These are phyloP conservation scores for Lacerta viridis DNA, from an alignment of 2,797 vertebrate genomes.

Conservation along the genomic window DNA sequence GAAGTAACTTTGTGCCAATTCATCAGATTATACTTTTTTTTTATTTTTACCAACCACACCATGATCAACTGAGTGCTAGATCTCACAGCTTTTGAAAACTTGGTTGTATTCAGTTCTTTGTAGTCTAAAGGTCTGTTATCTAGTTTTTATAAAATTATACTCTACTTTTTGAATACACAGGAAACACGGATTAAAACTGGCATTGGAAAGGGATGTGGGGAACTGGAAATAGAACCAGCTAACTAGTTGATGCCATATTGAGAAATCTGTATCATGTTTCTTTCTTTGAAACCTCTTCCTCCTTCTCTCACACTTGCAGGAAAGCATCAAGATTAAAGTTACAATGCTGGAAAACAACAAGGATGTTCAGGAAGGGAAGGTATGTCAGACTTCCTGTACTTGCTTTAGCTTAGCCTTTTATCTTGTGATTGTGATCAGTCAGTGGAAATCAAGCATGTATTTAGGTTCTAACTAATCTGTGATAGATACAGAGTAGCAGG, in stretches of 20 bases:
- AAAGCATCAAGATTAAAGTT: slow-evolving; percentile 88
- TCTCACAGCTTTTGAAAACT: background rate
- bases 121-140: background rate
- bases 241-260: background rate
- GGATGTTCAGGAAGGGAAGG: slow-evolving; percentile 80
- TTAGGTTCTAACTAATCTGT: background rate
- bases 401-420: background rate
- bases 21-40: background rate
- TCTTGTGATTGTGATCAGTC: background rate
- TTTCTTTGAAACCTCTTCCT: slow-evolving; percentile 18
- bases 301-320: slow-evolving; percentile 78
- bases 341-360: slow-evolving; percentile 81
- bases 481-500: background rate
- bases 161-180: background rate
- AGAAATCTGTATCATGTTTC: background rate
- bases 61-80: no score
- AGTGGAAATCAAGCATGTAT: background rate
- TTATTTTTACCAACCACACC: background rate
- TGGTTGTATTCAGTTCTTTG: background rate
- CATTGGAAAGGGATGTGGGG: background rate
- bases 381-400: slow-evolving; percentile 59
- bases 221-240: background rate
- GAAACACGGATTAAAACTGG: background rate
- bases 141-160: background rate
- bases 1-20: no score